A percentile compares a stretch with the other conserved stretches of the same genome.
phyloP scores from a whole-genome alignment of 1,140 invertebrate species.

The Antheraea mylitta region DNA sequence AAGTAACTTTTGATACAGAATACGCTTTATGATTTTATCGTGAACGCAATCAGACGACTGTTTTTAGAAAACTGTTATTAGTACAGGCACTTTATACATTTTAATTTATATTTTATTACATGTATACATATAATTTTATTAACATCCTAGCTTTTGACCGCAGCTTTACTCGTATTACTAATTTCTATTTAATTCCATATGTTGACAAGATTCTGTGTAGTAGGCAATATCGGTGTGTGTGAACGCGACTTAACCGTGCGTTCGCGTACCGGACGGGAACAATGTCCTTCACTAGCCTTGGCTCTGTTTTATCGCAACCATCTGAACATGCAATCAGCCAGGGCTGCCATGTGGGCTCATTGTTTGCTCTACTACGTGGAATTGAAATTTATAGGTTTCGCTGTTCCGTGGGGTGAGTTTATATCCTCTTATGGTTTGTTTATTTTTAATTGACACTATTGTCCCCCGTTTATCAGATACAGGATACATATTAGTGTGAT shows the following conservation, averaged over 20 bases:
- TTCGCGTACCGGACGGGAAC: constrained; percentile 52
- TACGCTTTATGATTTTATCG: too few relatives aligned
- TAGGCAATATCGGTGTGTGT: neutral
- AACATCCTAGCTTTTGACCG: too few relatives aligned
- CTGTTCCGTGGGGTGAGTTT: neutral
- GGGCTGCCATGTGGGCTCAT: constrained; percentile 53
- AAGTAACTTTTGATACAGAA: too few relatives aligned
- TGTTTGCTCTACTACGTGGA: constrained; percentile 39
- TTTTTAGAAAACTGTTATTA: too few relatives aligned
- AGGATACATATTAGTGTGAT: neutral
- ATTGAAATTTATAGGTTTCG: constrained; percentile 42
- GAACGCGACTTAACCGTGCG: neutral
- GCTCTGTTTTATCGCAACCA: constrained; percentile 53
- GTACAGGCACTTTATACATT: too few relatives aligned
- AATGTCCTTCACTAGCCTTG: constrained; percentile 74
- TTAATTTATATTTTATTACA: too few relatives aligned
- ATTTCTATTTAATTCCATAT: too few relatives aligned
- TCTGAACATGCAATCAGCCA: constrained; percentile 38
- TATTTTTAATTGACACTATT: neutral
- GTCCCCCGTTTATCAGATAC: neutral
- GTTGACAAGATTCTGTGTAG: too few relatives aligned
- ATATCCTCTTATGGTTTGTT: neutral
- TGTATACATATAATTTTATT: too few relatives aligned
- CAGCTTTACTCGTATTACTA: too few relatives aligned
- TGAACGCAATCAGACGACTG: too few relatives aligned